Evolutionary conservation across 2,797 vertebrate genomes (phyloP), one percentile per base, ranked within the genome.

Genomic region (Acipenser ruthenus): DNA sequence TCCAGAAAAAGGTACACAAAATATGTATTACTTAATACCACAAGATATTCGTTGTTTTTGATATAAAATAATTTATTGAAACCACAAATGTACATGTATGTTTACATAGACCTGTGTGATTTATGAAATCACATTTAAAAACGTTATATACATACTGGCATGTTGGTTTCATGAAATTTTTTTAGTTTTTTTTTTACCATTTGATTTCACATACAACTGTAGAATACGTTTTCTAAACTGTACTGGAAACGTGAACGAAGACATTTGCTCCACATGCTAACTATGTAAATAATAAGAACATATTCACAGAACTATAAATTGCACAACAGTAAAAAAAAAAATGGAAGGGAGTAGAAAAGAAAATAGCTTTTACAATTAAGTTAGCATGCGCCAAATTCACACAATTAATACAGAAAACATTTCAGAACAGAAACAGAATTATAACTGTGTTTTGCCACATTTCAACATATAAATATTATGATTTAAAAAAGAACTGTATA

Each of bases 391-490:
- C 82, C 79, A 73, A 78, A 86, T 70, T 76, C 84, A 88, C 53
- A 53, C 23, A 68, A 62, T 66, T 83, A 78, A 63, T 52, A 64
- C 63, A 69, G 8, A 62, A 62, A 62, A 37, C 18, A 62, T 62
- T 62, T 62, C 60, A 62, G 18, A 62, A 62, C 18, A 62, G 60
- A 62, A 62, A 62, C 18, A 62, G 23, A 62, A 62, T 11, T 13
- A 62, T 37, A 62, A 5, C 4, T 48, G 60, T 18, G 47, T 62
- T 37, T 18, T 18, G 9, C 60, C 86, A 87, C 70, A 71, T 78
- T 77, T 79, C 82, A 81, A 90, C 83, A 87, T 87, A 91, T 92
- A 92, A 91, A 91, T 90, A 89, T 79, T 87, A 37, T 37, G 37
- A 37, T 70, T 84, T 80, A 78, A 88, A 84, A 89, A 89, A 65